phyloP scores from a whole-genome alignment of 2,797 vertebrate species.

The Anableps anableps region DNA sequence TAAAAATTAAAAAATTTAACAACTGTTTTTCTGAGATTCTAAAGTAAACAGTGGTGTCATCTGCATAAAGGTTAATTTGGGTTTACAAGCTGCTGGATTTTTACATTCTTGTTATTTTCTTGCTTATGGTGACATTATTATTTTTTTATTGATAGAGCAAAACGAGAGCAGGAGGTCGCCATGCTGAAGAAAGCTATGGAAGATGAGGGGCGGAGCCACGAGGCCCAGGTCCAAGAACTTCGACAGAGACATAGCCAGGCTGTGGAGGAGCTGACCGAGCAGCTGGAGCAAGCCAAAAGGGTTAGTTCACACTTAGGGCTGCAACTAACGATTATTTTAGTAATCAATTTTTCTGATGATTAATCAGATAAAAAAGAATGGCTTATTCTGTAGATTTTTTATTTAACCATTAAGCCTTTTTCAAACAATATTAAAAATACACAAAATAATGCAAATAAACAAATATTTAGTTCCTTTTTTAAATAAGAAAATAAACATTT shows the following conservation, averaged over 20 bases:
- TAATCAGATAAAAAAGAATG: no score
- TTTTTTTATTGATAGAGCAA: conserved; percentile 77
- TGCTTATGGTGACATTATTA: neutral
- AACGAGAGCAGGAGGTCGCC: conserved; percentile 94
- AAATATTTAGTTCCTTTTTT: no score
- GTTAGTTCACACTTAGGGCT: conserved; percentile 56
- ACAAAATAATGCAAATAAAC: no score
- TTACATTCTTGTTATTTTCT: neutral
- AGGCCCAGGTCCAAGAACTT: conserved; percentile 94
- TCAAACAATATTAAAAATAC: no score
- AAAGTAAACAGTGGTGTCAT: conserved; percentile 12
- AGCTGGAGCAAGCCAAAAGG: conserved; percentile 94
- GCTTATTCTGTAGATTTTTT: no score
- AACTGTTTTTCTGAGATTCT: neutral
- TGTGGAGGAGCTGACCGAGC: conserved; percentile 91
- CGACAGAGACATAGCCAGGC: conserved; percentile 91
- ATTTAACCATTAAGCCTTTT: no score
- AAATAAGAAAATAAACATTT: no score
- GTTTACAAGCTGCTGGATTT: rapidly evolving
- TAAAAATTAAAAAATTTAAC: neutral
- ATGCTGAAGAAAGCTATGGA: conserved; percentile 91
- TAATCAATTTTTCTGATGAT: no score
- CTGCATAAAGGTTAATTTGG: neutral
- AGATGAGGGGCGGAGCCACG: conserved; percentile 89
- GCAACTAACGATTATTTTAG: no score